Base-by-base conservation (phyloP, 1,140 invertebrate species). In the Glomeris maerens region DNA sequence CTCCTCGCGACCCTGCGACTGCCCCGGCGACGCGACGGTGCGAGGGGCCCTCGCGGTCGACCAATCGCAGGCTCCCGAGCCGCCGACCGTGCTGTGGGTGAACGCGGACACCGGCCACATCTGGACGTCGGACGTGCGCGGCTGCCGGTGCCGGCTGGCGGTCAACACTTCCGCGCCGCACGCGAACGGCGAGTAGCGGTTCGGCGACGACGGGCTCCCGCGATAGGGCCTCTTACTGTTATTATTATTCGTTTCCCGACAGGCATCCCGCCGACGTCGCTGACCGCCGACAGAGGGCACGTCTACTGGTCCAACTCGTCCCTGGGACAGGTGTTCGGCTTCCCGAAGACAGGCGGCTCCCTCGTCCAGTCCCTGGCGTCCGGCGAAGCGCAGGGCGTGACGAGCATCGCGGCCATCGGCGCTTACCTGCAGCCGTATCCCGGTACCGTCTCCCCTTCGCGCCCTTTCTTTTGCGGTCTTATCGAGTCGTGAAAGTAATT, bases 341-440 rank as follows among this genome's bases (percentile, higher is more conserved):
- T 48, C 4, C n/a, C 17, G 7, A 48, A 48, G 31, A 28, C 39
- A 4, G 5, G 5, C 5, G 4, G 14, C 39, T 14, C 29, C 22
- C 21, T 22, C 28, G 22, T 13, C 2, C 23, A 54, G 2, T 17
- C 60, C 22, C 55, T 52, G 47, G 66, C 51, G 60, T 66, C 29
- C 29, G 65, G 54, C 74, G 49, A 44, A n/a, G 23, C 64, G 0
- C 23, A 50, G 28, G 58, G 59, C 27, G 54, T 67, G 3, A 48
- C 55, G 39, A 62, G 77, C 58, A 79, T 87, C 20, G 66, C 76
- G 59, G 78, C 83, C 0, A 70, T 80, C 52, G 83, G 84, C 17
- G 69, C 75, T 29, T 77, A 78, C n/a, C 68, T 80, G 21, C 85
- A 89, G 63, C 80, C 80, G 0, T 80, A 81, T 64, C 84, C 83